These are phyloP conservation scores for Schizaphis graminum DNA, from an alignment of 2,888 invertebrate genomes.

Conservation along the genomic window DNA sequence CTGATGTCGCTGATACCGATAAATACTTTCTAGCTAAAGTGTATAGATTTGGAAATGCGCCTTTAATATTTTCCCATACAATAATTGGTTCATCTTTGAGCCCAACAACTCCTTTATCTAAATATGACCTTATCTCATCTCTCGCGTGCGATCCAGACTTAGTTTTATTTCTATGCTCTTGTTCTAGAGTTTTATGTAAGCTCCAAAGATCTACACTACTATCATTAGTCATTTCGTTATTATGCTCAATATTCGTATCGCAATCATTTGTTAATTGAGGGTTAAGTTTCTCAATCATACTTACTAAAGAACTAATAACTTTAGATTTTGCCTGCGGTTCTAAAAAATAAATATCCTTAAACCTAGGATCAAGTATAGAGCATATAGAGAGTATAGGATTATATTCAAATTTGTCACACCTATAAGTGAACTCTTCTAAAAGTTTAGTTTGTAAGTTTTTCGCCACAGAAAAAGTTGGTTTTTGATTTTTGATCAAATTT, in stretches of 20 bases:
- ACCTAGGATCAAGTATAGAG: slow-evolving; percentile 1
- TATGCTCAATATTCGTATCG: background rate
- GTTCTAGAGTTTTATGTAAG: background rate
- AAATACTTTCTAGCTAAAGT: background rate
- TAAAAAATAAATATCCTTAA: slow-evolving; percentile 7
- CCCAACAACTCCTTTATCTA: slow-evolving; percentile 6
- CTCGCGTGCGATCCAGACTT: background rate
- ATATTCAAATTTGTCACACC: slow-evolving; percentile 29
- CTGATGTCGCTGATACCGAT: slow-evolving; percentile 22
- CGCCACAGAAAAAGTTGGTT: background rate
- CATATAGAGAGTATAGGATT: too few relatives aligned
- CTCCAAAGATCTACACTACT: background rate
- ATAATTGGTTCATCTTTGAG: background rate
- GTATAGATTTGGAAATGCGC: background rate
- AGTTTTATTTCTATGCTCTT: slow-evolving; percentile 1
- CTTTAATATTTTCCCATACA: too few relatives aligned
- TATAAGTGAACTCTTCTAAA: background rate
- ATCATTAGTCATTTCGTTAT: background rate
- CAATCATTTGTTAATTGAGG: background rate
- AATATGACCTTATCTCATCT: slow-evolving; percentile 2
- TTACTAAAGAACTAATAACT: background rate
- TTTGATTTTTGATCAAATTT: slow-evolving; percentile 6
- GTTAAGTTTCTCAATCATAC: background rate
- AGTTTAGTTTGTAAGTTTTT: slow-evolving; percentile 25
- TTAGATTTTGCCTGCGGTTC: background rate